Percentiles rank a stretch among this genome's conserved stretches.
phyloP scores from a whole-genome alignment of 1,140 invertebrate species.

The Macrobrachium rosenbergii region DNA sequence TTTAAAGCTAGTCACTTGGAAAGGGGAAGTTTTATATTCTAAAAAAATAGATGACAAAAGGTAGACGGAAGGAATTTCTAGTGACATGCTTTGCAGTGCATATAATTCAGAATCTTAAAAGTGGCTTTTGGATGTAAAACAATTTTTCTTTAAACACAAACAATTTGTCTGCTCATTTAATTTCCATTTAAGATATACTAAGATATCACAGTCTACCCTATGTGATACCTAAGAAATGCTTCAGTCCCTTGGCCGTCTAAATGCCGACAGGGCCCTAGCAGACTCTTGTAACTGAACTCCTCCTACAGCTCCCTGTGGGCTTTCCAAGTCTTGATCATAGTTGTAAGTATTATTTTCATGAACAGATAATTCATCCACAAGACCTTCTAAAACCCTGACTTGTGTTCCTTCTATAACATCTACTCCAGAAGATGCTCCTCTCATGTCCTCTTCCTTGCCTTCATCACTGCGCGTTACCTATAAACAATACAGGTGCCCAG shows the following conservation, averaged over 20 bases:
- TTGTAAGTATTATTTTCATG: slow-evolving; percentile 39
- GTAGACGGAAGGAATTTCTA: too few relatives aligned
- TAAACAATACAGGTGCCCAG: slow-evolving; percentile 48
- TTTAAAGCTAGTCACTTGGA: too few relatives aligned
- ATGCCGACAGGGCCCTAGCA: slow-evolving; percentile 43
- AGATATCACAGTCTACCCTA: neutral
- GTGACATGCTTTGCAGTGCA: too few relatives aligned
- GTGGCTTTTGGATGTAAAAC: too few relatives aligned
- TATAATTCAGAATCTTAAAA: too few relatives aligned
- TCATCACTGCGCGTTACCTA: slow-evolving; percentile 66
- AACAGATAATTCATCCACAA: slow-evolving; percentile 62
- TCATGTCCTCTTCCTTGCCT: slow-evolving; percentile 65
- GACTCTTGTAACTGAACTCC: slow-evolving; percentile 40
- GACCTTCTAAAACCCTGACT: slow-evolving; percentile 62
- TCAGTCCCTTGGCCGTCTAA: slow-evolving; percentile 45
- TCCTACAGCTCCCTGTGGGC: slow-evolving; percentile 43
- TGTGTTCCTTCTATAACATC: slow-evolving; percentile 59
- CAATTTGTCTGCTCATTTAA: too few relatives aligned
- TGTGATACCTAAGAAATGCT: neutral
- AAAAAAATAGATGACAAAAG: too few relatives aligned
- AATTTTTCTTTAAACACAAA: too few relatives aligned
- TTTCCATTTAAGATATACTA: neutral
- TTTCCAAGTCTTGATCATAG: slow-evolving; percentile 29
- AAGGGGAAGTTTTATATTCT: too few relatives aligned
- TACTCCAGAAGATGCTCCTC: slow-evolving; percentile 53